These are phyloP conservation scores for Anthopleura sola DNA, from an alignment of 64 coral and sea anemone genomes.

Conservation along the genomic window DNA sequence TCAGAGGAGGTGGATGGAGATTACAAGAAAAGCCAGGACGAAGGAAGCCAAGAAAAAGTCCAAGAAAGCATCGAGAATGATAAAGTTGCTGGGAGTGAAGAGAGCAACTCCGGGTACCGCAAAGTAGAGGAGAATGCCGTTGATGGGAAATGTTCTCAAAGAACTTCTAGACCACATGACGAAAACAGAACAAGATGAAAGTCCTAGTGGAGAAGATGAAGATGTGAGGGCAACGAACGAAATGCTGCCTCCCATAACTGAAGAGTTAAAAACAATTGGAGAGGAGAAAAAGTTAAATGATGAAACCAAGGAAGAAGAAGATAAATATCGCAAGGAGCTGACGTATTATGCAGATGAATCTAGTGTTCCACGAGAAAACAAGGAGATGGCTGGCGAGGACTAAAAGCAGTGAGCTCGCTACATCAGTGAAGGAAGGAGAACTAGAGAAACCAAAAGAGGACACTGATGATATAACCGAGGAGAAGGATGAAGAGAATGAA, in stretches of 20 bases:
- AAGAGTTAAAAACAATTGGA: neutral
- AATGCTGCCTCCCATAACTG: neutral
- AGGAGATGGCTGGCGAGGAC: neutral
- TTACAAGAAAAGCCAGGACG: neutral
- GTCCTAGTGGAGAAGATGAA: neutral
- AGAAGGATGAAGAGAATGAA: slow-evolving; percentile 33
- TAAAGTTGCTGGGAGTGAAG: neutral
- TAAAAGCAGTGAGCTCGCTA: neutral
- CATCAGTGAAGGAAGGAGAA: neutral
- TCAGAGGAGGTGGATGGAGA: neutral
- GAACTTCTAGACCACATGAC: neutral
- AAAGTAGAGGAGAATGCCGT: neutral
- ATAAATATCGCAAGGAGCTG: neutral
- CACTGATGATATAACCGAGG: neutral
- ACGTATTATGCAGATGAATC: neutral
- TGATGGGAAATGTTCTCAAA: neutral
- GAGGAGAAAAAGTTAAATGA: neutral
- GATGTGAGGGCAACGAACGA: neutral
- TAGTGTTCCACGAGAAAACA: neutral
- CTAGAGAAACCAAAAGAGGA: neutral
- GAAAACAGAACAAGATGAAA: neutral
- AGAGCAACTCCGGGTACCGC: neutral
- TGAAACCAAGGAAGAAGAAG: neutral
- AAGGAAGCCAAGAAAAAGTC: neutral
- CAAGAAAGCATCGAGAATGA: neutral